Evolutionary conservation across 2,888 invertebrate genomes (phyloP), one percentile per base, ranked within the genome.

Genomic region (Cataglyphis rosenhaueri): DNA sequence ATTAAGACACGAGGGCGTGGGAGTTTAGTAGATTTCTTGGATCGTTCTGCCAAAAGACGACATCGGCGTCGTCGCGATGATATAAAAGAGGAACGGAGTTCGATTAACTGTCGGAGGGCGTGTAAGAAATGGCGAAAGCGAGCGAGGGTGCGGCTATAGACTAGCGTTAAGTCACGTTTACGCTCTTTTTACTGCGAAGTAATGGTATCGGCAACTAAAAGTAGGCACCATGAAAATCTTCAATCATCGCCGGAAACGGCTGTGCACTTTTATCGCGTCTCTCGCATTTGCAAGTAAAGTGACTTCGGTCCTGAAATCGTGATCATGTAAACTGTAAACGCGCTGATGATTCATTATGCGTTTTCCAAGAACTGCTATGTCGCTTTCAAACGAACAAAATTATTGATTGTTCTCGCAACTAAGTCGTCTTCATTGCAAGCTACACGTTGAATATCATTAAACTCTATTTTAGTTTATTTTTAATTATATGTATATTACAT

Each of bases 191-290:
- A 91, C 83, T 84, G 82, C 86, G 57, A 75, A 83, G 86, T 92
- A 89, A 91, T 91, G 87, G 82, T 87, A 90, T 91, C 86, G 88
- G 73, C 89, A 86, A 88, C 88, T 85, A 86, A 71, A 8, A 41
- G 79, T 89, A 85, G 79, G 79, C 87, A 85, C 81, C n/a, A 52
- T 44, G 55, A 9, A 9, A 32, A 71, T 41, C 66, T 41, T 61
- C 65, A 62, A 76, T 62, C 61, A 29, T 21, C 71, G 4, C 21
- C 48, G 82, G 52, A n/a, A 15, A 52, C 55, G 66, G 21, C 25
- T 38, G 38, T 66, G 73, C 76, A 81, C 79, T 74, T 86, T 82
- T 82, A 82, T 88, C 87, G 78, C 57, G 62, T 48, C 38, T 62
- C 71, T 15, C 15, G 41, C 52, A 52, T 52, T 70, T 25, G 70